phyloP scores from a whole-genome alignment of 2,113 vertebrate genomes.

The Aptenodytes patagonicus region DNA sequence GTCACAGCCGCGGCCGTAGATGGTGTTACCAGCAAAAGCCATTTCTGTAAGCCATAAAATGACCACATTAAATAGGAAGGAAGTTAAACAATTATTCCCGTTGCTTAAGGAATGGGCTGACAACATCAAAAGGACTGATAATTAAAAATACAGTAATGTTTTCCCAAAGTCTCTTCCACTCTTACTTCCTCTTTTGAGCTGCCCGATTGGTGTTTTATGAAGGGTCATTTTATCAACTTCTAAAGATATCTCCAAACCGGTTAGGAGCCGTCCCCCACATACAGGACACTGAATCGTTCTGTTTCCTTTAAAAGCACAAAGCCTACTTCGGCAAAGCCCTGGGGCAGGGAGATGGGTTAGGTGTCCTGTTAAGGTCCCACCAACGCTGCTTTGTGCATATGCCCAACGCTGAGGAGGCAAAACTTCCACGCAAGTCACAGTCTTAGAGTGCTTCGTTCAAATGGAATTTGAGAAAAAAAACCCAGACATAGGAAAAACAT shows the following conservation, averaged over 20 bases:
- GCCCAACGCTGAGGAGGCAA: neutral
- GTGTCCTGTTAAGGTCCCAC: neutral
- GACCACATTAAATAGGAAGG: conserved; percentile 48
- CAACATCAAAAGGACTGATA: conserved; percentile 34
- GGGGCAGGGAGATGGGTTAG: neutral
- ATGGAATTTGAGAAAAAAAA: neutral
- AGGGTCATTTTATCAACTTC: neutral
- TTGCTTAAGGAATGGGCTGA: conserved; percentile 30
- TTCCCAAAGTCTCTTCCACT: neutral
- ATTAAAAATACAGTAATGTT: conserved; percentile 51
- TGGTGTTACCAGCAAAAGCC: neutral
- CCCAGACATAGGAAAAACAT: neutral
- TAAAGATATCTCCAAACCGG: conserved; percentile 14
- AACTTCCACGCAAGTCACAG: neutral
- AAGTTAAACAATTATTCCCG: conserved; percentile 48
- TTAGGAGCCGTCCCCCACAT: neutral
- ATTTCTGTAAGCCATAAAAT: conserved; percentile 31
- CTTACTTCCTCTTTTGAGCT: conserved; percentile 15
- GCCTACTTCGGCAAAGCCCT: neutral
- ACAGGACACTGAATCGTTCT: neutral
- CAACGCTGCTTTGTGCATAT: neutral
- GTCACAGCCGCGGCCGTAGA: neutral
- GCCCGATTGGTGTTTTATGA: neutral
- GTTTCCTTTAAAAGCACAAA: neutral
- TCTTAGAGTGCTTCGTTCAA: neutral